A percentile compares a stretch with the other conserved stretches of the same genome.
Conservation (phyloP, 2,113 vertebrate species). For the Takifugu bimaculatus region DNA sequence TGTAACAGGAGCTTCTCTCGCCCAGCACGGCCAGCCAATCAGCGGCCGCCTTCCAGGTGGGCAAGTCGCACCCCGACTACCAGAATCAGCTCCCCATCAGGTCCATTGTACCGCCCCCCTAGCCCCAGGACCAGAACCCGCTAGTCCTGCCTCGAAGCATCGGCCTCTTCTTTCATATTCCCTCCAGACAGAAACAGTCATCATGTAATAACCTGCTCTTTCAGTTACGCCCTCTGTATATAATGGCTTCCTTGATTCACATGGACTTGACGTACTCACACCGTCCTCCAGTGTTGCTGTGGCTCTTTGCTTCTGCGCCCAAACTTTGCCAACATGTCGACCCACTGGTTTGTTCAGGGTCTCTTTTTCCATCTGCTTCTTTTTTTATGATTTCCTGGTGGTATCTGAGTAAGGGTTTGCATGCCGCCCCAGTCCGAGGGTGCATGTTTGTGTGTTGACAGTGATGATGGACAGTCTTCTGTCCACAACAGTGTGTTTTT, state of each 20-base stretch:
- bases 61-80: conserved; percentile 72
- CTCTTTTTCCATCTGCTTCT: background rate
- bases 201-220: conserved; percentile 68
- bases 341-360: conserved; percentile 22
- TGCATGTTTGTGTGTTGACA: conserved; percentile 81
- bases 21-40: conserved; percentile 89
- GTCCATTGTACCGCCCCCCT: conserved; percentile 62
- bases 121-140: conserved; percentile 61
- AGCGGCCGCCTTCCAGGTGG: conserved; percentile 92
- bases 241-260: conserved; percentile 15
- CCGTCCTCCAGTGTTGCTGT: conserved; percentile 88
- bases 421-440: conserved; percentile 77
- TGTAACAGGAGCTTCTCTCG: conserved; percentile 84
- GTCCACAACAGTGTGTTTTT: conserved; percentile 52
- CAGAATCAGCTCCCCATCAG: conserved; percentile 63
- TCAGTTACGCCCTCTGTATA: conserved; percentile 48
- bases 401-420: conserved; percentile 80
- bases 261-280: conserved; percentile 6
- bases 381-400: conserved; percentile 42
- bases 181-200: conserved; percentile 75
- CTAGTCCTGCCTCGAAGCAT: conserved; percentile 65
- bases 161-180: conserved; percentile 63
- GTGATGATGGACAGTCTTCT: conserved; percentile 31
- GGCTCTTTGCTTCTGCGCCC: conserved; percentile 66
- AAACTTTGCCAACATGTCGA: conserved; percentile 26